Evolutionary conservation across 2,797 vertebrate species (phyloP), one percentile per base, ranked within the genome.

Genomic region (Brotula barbata): DNA sequence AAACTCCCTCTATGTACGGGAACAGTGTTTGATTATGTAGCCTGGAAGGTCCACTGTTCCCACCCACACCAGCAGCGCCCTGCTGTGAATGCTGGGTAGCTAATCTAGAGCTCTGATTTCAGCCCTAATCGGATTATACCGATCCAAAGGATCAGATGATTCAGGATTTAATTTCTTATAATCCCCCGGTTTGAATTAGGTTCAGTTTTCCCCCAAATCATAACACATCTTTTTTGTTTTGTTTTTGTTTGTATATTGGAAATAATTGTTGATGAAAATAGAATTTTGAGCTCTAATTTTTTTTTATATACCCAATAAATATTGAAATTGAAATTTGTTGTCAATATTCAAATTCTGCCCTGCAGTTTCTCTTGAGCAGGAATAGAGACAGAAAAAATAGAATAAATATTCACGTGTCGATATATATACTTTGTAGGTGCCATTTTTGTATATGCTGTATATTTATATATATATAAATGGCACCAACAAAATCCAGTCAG

Each of bases 51-150:
- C 55, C 12, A 45, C 16, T 13, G 44, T 58, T 73, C 60, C 54
- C 66, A 75, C 51, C 69, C 75, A 80, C 64, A 10, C 51, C 2
- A 12, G 44, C 50, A 73, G 60, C 43, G 58, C 33, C 48, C 47
- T 50, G 61, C 42, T 61, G 54, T 69, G 64, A 61, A 69, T 64
- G 36, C 40, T 63, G 60, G 55, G 49, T 57, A 62, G 57, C 41
- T 75, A 69, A 74, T 79, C 58, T 63, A 34, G 28, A 59, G 67
- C 70, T 72, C 62, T 70, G 64, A 66, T 74, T 58, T 55, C 58
- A 56, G 76, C 70, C 76, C 71, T 74, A 64, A 74, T 28, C 17
- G 3, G 70, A 77, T 76, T 64, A 68, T 57, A 34, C 40, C 21
- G 39, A 50, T 67, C 74, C 47, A 71, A 39, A 52, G 67, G 60